These are phyloP conservation scores for Labia minor DNA, from an alignment of 2,888 invertebrate species.

Conservation along the genomic window DNA sequence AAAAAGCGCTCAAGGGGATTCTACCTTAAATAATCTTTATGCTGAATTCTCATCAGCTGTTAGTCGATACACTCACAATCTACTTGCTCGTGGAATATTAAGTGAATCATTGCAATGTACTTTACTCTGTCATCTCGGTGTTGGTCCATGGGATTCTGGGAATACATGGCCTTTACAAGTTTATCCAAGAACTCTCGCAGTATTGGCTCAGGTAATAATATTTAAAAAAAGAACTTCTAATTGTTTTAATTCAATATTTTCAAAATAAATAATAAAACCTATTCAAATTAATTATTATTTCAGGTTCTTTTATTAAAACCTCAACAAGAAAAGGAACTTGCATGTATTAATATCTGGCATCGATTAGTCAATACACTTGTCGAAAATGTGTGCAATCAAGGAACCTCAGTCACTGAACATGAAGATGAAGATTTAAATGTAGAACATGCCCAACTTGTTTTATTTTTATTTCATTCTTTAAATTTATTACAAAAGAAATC, in stretches of 20 bases:
- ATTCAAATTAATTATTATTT: constrained; percentile 20
- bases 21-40: constrained; percentile 52
- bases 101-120: constrained; percentile 57
- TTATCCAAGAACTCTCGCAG: constrained; percentile 64
- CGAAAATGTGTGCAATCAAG: constrained; percentile 64
- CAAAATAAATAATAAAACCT: neutral
- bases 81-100: constrained; percentile 59
- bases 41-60: constrained; percentile 65
- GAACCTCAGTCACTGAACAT: constrained; percentile 47
- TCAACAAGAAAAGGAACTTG: constrained; percentile 76
- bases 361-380: constrained; percentile 78
- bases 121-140: constrained; percentile 59
- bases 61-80: constrained; percentile 68
- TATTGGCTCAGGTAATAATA: constrained; percentile 59
- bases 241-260: neutral
- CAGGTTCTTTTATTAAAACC: constrained; percentile 65
- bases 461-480: constrained; percentile 88
- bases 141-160: constrained; percentile 57
- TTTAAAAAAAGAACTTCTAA: neutral
- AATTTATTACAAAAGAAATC: constrained; percentile 95
- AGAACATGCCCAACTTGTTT: constrained; percentile 84
- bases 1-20: constrained; percentile 18
- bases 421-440: constrained; percentile 86
- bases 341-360: constrained; percentile 86
- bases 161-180: constrained; percentile 69